Conservation (phyloP, 1,140 invertebrate species). For the Ostrea edulis region DNA sequence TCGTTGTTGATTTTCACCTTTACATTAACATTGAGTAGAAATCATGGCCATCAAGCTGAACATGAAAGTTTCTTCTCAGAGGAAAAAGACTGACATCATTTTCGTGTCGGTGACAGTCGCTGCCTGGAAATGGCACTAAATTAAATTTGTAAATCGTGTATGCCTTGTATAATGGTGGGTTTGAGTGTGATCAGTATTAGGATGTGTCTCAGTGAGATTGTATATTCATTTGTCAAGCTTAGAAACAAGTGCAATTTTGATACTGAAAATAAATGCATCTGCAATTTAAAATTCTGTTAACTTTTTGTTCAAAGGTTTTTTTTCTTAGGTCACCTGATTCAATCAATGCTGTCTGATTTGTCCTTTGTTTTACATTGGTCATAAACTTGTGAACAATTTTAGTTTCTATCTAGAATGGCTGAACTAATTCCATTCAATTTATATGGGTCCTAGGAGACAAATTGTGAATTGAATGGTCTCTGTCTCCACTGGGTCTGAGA, state of each 20-base stretch:
- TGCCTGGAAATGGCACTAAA: background rate
- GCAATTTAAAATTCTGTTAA: background rate
- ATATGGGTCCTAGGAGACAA: too few species aligned
- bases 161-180: background rate
- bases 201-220: slow-evolving; percentile 4
- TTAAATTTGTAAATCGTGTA: background rate
- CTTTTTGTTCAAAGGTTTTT: too few species aligned
- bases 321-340: too few species aligned
- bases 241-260: slow-evolving; percentile 39
- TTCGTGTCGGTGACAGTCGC: slow-evolving; percentile 13
- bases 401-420: too few species aligned
- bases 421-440: too few species aligned
- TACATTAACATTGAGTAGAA: background rate
- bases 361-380: too few species aligned
- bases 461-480: too few species aligned
- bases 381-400: too few species aligned
- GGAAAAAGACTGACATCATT: slow-evolving; percentile 1
- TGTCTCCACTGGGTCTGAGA: too few species aligned
- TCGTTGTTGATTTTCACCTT: background rate
- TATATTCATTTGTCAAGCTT: slow-evolving; percentile 34
- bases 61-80: background rate
- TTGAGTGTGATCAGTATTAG: slow-evolving; percentile 15
- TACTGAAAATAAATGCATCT: slow-evolving; percentile 37
- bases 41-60: background rate
- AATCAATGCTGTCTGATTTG: too few species aligned